phyloP scores from a whole-genome alignment of 2,888 invertebrate genomes.

The Ophioninae sp. region DNA sequence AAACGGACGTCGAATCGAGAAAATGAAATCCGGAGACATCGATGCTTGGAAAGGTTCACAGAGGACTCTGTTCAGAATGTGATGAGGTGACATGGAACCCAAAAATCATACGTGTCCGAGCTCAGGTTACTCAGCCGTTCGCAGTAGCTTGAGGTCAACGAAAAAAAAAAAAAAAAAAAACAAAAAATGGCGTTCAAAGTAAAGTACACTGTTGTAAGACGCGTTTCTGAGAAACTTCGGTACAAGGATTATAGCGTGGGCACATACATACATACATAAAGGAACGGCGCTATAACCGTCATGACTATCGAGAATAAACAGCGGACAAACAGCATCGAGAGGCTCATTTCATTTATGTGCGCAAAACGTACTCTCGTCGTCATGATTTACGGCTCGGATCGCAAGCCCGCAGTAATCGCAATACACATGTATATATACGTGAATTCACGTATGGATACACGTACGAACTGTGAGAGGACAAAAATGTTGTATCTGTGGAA shows the following conservation, averaged over 20 bases:
- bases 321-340: slow-evolving; percentile 61
- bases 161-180: no score
- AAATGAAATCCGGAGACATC: no score
- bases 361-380: slow-evolving; percentile 59
- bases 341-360: slow-evolving; percentile 62
- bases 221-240: slow-evolving; percentile 38
- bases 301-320: slow-evolving; percentile 60
- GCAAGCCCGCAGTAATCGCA: slow-evolving; percentile 58
- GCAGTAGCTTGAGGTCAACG: slow-evolving; percentile 28
- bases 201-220: slow-evolving; percentile 20
- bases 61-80: no score
- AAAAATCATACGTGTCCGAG: no score
- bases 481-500: slow-evolving; percentile 40
- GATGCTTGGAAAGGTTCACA: no score
- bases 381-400: slow-evolving; percentile 64
- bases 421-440: slow-evolving; percentile 12
- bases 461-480: slow-evolving; percentile 25
- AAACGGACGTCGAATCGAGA: no score
- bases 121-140: neutral
- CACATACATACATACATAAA: neutral
- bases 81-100: no score
- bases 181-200: slow-evolving; percentile 5
- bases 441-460: neutral
- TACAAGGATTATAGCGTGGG: slow-evolving; percentile 2
- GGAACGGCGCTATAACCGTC: slow-evolving; percentile 39